Evolutionary conservation across 2,797 vertebrate species (phyloP).

Genomic region (Pipistrellus kuhlii): DNA sequence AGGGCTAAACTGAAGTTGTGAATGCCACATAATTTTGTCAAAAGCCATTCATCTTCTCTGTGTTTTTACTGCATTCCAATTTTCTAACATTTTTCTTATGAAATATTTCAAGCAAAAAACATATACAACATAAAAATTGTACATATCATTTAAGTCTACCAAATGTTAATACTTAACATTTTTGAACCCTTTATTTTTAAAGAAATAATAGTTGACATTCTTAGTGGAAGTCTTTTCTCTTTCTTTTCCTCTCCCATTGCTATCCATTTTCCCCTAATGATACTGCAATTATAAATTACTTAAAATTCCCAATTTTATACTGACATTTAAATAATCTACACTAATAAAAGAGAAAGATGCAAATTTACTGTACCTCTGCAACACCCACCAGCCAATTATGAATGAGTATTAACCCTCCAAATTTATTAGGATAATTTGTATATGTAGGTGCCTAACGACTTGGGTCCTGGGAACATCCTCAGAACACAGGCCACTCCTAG

Average conservation of each 20-base stretch:
- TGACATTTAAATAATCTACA: not conserved
- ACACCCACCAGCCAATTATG: no score
- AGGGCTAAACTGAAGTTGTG: not conserved
- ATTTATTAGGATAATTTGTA: no score
- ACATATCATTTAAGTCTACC: not conserved
- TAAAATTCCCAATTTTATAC: not conserved
- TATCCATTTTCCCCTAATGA: not conserved
- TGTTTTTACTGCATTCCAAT: not conserved
- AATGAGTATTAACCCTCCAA: no score
- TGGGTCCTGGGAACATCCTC: no score
- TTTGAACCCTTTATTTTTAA: not conserved
- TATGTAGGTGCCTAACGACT: fast-evolving
- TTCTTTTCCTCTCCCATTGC: not conserved
- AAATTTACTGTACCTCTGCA: no score
- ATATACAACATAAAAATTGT: not conserved
- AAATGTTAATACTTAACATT: not conserved
- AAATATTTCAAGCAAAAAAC: constrained; percentile 4
- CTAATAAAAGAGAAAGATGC: no score
- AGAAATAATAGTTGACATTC: not conserved
- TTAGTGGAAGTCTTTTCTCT: not conserved
- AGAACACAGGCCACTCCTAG: no score
- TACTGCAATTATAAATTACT: not conserved
- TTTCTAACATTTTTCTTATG: not conserved
- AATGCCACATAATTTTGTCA: not conserved
- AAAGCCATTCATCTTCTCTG: not conserved